A percentile compares a stretch with the other conserved stretches of the same genome.
phyloP scores from a whole-genome alignment of 2,113 vertebrate genomes.

The Petaurus breviceps region DNA sequence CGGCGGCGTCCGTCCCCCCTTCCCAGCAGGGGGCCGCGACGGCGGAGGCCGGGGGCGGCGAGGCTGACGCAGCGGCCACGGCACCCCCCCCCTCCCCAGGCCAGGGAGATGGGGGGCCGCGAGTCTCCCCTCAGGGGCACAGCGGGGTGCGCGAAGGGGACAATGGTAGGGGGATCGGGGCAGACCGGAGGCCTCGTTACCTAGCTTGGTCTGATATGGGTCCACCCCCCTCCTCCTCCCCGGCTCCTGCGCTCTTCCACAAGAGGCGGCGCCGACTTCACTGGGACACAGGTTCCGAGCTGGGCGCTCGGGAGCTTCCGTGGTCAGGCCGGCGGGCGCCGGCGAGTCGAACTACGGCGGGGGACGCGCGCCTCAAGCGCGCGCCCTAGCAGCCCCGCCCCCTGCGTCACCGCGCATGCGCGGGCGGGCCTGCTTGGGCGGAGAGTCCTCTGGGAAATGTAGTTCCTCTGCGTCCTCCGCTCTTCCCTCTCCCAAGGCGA shows the following conservation, averaged over 20 bases:
- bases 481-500: accelerated
- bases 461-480: neutral
- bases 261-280: neutral
- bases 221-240: neutral
- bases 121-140: neutral
- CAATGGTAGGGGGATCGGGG: neutral
- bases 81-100: too few relatives aligned
- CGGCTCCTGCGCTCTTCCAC: neutral
- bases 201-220: neutral
- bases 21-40: too few relatives aligned
- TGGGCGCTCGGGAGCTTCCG: neutral
- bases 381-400: neutral
- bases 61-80: too few relatives aligned
- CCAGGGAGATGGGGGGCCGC: too few relatives aligned
- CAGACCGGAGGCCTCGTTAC: neutral
- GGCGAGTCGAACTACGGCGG: neutral
- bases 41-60: too few relatives aligned
- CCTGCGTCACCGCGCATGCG: neutral
- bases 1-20: neutral
- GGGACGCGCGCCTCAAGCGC: neutral
- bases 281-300: neutral
- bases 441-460: conserved; percentile 68
- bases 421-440: neutral
- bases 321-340: neutral
- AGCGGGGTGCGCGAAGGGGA: neutral